These are phyloP conservation scores for Alviniconcha strummeri DNA, from an alignment of 2,888 invertebrate genomes.

Conservation along the genomic window DNA sequence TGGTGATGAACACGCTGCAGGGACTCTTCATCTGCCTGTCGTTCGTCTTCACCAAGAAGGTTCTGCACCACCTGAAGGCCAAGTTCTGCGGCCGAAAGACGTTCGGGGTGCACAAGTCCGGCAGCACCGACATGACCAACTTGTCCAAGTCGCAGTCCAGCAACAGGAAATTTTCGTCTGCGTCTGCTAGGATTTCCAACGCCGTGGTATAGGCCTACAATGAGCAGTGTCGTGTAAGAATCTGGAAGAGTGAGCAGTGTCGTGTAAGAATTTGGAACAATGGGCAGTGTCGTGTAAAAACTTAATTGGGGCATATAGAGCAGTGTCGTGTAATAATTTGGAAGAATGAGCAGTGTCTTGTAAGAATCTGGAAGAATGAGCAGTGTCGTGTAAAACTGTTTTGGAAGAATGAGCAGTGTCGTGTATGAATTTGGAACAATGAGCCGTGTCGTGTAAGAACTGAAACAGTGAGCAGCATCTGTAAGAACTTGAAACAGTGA, in stretches of 20 bases:
- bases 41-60: conserved; percentile 65
- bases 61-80: conserved; percentile 45
- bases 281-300: background rate
- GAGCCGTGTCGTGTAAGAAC: background rate
- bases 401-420: background rate
- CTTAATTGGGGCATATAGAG: background rate
- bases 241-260: background rate
- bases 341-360: too few relatives aligned
- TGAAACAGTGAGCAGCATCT: background rate
- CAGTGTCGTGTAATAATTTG: background rate
- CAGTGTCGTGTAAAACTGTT: background rate
- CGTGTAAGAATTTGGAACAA: background rate
- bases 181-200: conserved; percentile 4
- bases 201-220: background rate
- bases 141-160: conserved; percentile 20
- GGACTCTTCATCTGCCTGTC: conserved; percentile 77
- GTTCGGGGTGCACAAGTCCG: conserved; percentile 8
- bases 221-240: background rate
- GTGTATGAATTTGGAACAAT: background rate
- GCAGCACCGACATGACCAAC: conserved; percentile 26
- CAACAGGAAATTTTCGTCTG: conserved; percentile 7
- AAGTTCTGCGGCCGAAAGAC: conserved; percentile 30
- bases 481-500: background rate
- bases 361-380: too few relatives aligned
- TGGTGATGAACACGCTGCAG: conserved; percentile 75